Conservation (phyloP, 1,140 invertebrate species). For the Cydia pomonella region DNA sequence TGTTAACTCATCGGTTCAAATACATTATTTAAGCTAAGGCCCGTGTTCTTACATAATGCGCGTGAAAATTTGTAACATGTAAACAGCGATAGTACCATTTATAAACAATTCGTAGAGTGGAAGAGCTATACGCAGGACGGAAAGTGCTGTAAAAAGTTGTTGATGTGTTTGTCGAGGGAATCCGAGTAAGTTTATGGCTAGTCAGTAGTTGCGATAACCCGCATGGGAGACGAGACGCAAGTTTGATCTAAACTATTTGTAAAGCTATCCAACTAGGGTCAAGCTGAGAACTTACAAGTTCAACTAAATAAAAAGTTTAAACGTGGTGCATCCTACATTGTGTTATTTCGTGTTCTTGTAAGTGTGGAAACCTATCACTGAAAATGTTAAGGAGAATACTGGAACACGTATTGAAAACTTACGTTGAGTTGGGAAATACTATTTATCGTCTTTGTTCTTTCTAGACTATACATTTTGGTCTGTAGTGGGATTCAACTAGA, state of each 20-base stretch:
- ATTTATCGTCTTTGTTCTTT: constrained; percentile 8
- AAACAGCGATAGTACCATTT: constrained; percentile 23
- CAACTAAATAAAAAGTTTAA: constrained; percentile 22
- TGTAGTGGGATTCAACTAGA: not conserved
- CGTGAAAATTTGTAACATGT: constrained; percentile 8
- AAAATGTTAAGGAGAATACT: not conserved
- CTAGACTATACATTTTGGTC: not conserved
- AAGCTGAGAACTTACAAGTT: constrained; percentile 3
- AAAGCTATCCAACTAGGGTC: constrained; percentile 7
- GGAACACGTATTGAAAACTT: constrained; percentile 3
- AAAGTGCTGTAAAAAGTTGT: constrained; percentile 31
- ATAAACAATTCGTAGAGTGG: constrained; percentile 28
- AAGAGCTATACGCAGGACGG: constrained; percentile 13
- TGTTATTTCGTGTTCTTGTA: not conserved
- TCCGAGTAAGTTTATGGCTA: constrained; percentile 25
- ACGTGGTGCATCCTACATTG: constrained; percentile 1
- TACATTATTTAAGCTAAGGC: not conserved
- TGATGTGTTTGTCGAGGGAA: constrained; percentile 29
- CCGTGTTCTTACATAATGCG: constrained; percentile 14
- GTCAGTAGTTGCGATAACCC: constrained; percentile 29
- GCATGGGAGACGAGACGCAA: constrained; percentile 28
- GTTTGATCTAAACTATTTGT: constrained; percentile 18
- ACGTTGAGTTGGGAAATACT: not conserved
- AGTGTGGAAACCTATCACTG: not conserved
- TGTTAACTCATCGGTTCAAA: not conserved